Conservation (phyloP, 2,113 vertebrate species). For the Theristicus caerulescens region DNA sequence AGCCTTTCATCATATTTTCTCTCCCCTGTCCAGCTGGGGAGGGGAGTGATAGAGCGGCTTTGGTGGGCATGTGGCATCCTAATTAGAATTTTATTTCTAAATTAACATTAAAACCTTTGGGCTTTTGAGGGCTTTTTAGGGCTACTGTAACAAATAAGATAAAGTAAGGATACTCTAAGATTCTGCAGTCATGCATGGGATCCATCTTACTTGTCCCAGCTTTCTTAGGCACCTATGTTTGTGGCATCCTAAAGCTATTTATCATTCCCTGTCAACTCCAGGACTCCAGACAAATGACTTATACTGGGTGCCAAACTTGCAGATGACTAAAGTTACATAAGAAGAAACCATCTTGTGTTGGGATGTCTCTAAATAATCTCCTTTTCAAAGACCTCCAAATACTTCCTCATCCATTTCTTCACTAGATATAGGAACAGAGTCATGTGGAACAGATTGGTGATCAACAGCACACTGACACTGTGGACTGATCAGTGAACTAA, state of each 20-base stretch:
- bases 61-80: neutral
- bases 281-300: neutral
- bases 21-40: too few relatives aligned
- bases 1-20: too few relatives aligned
- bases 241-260: neutral
- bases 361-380: neutral
- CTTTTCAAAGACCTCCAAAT: neutral
- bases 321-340: neutral
- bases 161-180: neutral
- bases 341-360: neutral
- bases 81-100: neutral
- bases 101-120: neutral
- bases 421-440: neutral
- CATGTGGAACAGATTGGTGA: accelerated
- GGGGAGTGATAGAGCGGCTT: too few relatives aligned
- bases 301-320: neutral
- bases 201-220: neutral
- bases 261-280: neutral
- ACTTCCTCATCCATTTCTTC: neutral
- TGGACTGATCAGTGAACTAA: neutral
- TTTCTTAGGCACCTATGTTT: neutral
- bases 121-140: neutral
- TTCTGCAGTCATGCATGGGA: neutral
- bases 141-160: neutral
- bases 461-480: neutral